Percentiles rank a stretch among this genome's conserved stretches.
phyloP scores from a whole-genome alignment of 2,888 invertebrate species.

The Caenorhabditis doughertyi region DNA sequence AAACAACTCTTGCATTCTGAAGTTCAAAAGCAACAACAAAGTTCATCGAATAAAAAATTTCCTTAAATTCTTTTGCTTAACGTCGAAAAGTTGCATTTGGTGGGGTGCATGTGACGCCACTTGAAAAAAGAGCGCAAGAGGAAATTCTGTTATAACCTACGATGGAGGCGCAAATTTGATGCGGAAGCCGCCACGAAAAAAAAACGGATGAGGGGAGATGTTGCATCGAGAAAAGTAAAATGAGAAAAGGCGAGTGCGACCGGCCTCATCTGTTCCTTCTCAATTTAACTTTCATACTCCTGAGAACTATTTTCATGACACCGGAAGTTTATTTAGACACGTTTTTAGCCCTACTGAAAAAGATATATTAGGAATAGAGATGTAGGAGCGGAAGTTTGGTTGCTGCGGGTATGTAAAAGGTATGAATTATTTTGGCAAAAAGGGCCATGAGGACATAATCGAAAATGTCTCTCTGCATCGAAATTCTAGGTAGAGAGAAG shows the following conservation, averaged over 20 bases:
- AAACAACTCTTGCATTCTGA: conserved; percentile 3
- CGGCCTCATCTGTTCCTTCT: conserved; percentile 54
- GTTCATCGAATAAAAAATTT: conserved; percentile 17
- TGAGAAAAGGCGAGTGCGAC: conserved; percentile 13
- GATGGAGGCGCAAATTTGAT: conserved; percentile 57
- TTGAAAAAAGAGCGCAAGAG: conserved; percentile 5
- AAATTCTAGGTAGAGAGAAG: not conserved
- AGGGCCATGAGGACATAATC: not conserved
- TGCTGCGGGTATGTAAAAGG: conserved; percentile 28
- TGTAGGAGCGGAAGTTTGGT: conserved; percentile 43
- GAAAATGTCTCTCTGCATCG: conserved; percentile 15
- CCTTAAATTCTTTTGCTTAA: not conserved
- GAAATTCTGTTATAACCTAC: conserved; percentile 57
- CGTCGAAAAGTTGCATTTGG: conserved; percentile 43
- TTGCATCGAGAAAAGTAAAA: conserved; percentile 36
- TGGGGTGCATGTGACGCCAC: conserved; percentile 50
- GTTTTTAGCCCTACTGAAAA: not conserved
- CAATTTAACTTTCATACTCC: conserved; percentile 61
- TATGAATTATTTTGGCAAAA: conserved; percentile 48
- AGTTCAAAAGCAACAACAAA: not conserved
- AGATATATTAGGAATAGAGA: conserved; percentile 22
- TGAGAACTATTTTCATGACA: conserved; percentile 11
- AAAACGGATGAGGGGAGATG: conserved; percentile 12
- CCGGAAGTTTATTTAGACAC: conserved; percentile 43
- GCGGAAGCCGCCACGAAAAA: conserved; percentile 45